A percentile compares a stretch with the other conserved stretches of the same genome.
phyloP scores from a whole-genome alignment of 2,888 invertebrate genomes.

The Idaea straminata region DNA sequence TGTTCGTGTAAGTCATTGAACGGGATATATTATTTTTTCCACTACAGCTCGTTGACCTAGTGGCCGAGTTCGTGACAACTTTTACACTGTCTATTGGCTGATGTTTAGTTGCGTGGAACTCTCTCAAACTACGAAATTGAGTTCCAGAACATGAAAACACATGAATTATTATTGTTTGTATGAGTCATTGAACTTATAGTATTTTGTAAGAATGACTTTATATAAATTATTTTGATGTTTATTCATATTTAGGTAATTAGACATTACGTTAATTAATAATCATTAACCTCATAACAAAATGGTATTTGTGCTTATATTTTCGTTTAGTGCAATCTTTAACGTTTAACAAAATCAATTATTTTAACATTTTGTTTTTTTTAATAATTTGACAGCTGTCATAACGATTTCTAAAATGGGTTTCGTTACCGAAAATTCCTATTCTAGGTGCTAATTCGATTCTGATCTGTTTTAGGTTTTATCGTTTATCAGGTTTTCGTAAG shows the following conservation, averaged over 20 bases:
- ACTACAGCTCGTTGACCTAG: slow-evolving; percentile 63
- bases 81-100: slow-evolving; percentile 42
- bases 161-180: background rate
- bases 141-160: slow-evolving; percentile 28
- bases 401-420: too few relatives aligned
- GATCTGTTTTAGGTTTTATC: too few relatives aligned
- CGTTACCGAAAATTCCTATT: too few relatives aligned
- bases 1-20: slow-evolving; percentile 22
- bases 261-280: background rate
- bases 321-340: too few relatives aligned
- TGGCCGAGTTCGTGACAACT: slow-evolving; percentile 67
- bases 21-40: slow-evolving; percentile 34
- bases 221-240: background rate
- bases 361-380: too few relatives aligned
- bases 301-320: too few relatives aligned
- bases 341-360: too few relatives aligned
- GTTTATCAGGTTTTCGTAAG: too few relatives aligned
- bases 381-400: too few relatives aligned
- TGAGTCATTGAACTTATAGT: slow-evolving; percentile 11
- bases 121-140: background rate
- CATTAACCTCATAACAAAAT: too few relatives aligned
- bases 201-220: background rate
- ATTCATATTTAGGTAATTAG: background rate
- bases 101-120: slow-evolving; percentile 23
- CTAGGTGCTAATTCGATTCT: too few relatives aligned